A percentile compares a stretch with the other conserved stretches of the same genome.
Conservation (phyloP, 2,888 invertebrate genomes). For the Phrixothrix hirtus region DNA sequence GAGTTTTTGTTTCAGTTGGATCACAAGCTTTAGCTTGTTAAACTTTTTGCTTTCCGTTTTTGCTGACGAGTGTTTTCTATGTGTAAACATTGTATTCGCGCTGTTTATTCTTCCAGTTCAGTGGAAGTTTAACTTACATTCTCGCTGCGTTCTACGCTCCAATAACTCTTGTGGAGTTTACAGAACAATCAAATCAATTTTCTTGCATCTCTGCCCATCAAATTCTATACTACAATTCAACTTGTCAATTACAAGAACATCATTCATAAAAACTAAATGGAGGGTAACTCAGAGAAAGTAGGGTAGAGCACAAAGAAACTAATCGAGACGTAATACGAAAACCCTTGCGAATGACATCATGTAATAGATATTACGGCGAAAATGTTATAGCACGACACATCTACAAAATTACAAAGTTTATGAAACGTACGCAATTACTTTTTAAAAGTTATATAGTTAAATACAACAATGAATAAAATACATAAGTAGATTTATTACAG, state of each 20-base stretch:
- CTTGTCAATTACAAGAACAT: conserved; percentile 6
- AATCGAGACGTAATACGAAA: no score
- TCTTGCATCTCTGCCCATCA: conserved; percentile 17
- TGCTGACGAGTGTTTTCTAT: conserved; percentile 52
- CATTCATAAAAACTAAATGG: neutral
- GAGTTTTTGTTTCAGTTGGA: conserved; percentile 16
- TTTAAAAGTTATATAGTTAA: conserved; percentile 53
- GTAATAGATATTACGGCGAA: no score
- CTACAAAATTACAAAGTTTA: no score
- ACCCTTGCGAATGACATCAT: no score
- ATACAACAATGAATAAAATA: conserved; percentile 57
- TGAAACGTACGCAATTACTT: no score
- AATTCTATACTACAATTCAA: conserved; percentile 11
- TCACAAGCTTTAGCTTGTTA: conserved; percentile 40
- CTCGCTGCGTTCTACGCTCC: conserved; percentile 22
- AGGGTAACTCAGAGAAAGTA: neutral
- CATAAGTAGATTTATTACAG: no score
- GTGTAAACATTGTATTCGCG: conserved; percentile 49
- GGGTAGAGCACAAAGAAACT: no score
- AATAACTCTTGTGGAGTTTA: conserved; percentile 27
- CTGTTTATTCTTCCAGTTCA: conserved; percentile 52
- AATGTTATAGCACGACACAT: no score
- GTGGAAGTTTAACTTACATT: conserved; percentile 45
- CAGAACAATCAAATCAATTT: conserved; percentile 31
- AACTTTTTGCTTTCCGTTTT: conserved; percentile 46